Evolutionary conservation across 2,113 vertebrate species (phyloP).

Genomic region (Ancistrus triradiatus): DNA sequence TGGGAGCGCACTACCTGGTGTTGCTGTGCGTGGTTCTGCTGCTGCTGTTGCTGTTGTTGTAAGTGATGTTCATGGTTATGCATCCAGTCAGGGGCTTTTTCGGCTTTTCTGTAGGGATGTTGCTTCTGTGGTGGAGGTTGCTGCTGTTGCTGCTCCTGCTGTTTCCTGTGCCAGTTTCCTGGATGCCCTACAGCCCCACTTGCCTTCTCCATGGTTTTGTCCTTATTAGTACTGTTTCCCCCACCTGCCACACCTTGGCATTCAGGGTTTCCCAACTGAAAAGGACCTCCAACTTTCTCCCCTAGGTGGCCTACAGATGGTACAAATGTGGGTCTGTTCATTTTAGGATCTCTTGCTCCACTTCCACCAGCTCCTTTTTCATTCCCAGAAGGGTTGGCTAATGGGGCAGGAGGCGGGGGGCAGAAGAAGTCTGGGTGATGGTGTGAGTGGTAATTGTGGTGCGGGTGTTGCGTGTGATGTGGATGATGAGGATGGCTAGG

Average conservation of each 20-base stretch:
- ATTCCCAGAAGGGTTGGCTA: constrained; percentile 72
- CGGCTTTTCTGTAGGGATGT: constrained; percentile 76
- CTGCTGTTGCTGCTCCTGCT: constrained; percentile 54
- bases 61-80: constrained; percentile 67
- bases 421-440: constrained; percentile 83
- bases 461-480: constrained; percentile 64
- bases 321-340: constrained; percentile 84
- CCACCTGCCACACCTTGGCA: constrained; percentile 71
- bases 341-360: constrained; percentile 77
- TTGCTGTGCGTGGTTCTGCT: constrained; percentile 54
- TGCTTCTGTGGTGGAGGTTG: constrained; percentile 56
- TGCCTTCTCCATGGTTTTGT: constrained; percentile 72
- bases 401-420: constrained; percentile 69
- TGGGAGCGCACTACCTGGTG: constrained; percentile 71
- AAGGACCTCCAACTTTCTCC: constrained; percentile 79
- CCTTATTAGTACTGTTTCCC: constrained; percentile 75
- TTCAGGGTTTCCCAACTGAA: constrained; percentile 77
- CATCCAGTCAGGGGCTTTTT: constrained; percentile 81
- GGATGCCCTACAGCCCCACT: constrained; percentile 60
- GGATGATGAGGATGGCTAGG: constrained; percentile 69
- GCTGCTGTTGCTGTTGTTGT: constrained; percentile 48
- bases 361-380: constrained; percentile 67
- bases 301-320: constrained; percentile 84
- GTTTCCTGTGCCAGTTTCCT: constrained; percentile 70
- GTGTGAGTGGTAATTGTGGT: constrained; percentile 57